Percentiles rank a stretch among this genome's conserved stretches.
These are phyloP conservation scores for Amblyornis subalaris DNA, from an alignment of 2,113 vertebrate species.

Conservation along the genomic window DNA sequence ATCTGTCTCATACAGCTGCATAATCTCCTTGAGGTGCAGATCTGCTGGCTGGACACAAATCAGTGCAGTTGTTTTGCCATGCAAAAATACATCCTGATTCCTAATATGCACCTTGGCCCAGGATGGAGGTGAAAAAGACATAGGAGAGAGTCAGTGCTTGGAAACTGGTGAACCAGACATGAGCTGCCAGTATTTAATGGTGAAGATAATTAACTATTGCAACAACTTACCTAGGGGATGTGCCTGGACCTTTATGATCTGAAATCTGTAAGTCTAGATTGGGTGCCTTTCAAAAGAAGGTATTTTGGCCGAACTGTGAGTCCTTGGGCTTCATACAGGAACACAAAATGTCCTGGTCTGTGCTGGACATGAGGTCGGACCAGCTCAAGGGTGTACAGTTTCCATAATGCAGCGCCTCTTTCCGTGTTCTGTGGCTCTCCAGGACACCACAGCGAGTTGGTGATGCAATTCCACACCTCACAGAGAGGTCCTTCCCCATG, in stretches of 20 bases:
- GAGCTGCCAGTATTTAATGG: not conserved
- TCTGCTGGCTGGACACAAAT: not conserved
- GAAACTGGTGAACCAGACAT: not conserved
- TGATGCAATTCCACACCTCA: not conserved
- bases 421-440: rapidly evolving
- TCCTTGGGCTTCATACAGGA: not conserved
- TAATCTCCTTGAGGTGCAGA: not conserved
- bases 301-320: not conserved
- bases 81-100: not conserved
- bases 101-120: not conserved
- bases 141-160: not conserved
- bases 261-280: not conserved
- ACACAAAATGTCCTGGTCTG: not conserved
- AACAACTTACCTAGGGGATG: not conserved
- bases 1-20: not conserved
- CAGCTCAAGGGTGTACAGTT: not conserved
- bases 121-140: not conserved
- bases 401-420: not conserved
- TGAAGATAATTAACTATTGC: not conserved
- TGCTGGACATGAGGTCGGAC: not conserved
- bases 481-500: not conserved
- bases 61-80: rapidly evolving
- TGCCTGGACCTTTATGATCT: not conserved
- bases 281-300: not conserved
- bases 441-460: not conserved